phyloP scores from a whole-genome alignment of 2,113 vertebrate species.

The Leptosomus discolor region DNA sequence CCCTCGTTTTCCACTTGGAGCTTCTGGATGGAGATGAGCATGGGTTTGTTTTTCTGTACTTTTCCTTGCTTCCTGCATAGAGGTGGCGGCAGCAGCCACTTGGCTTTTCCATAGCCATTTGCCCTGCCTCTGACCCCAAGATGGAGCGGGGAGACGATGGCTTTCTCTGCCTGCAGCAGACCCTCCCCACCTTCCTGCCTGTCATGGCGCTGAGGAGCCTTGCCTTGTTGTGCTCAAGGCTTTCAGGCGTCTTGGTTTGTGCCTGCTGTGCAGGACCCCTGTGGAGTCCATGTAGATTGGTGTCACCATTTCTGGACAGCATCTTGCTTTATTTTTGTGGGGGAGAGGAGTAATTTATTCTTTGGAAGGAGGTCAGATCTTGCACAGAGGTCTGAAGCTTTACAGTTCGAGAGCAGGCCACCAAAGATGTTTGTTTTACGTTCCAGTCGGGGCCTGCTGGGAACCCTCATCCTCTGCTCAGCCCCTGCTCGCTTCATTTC shows the following conservation, averaged over 20 bases:
- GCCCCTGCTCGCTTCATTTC: slow-evolving; percentile 10
- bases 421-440: background rate
- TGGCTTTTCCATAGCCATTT: slow-evolving; percentile 21
- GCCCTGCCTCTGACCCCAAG: background rate
- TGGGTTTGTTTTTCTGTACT: slow-evolving; percentile 51
- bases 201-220: background rate
- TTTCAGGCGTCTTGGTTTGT: background rate
- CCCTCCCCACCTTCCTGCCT: background rate
- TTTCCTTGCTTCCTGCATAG: background rate
- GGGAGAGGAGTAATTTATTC: slow-evolving; percentile 71
- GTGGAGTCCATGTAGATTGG: background rate
- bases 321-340: slow-evolving; percentile 52
- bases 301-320: slow-evolving; percentile 59
- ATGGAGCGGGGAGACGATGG: background rate
- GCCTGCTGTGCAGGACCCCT: background rate
- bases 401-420: slow-evolving; percentile 35
- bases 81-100: background rate
- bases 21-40: slow-evolving; percentile 28
- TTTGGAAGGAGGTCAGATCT: slow-evolving; percentile 63
- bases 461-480: background rate
- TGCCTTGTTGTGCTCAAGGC: background rate
- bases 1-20: background rate
- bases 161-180: background rate
- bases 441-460: background rate
- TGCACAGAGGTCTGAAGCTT: background rate